phyloP scores from a whole-genome alignment of 2,797 vertebrate species.

The Microhierax caerulescens region DNA sequence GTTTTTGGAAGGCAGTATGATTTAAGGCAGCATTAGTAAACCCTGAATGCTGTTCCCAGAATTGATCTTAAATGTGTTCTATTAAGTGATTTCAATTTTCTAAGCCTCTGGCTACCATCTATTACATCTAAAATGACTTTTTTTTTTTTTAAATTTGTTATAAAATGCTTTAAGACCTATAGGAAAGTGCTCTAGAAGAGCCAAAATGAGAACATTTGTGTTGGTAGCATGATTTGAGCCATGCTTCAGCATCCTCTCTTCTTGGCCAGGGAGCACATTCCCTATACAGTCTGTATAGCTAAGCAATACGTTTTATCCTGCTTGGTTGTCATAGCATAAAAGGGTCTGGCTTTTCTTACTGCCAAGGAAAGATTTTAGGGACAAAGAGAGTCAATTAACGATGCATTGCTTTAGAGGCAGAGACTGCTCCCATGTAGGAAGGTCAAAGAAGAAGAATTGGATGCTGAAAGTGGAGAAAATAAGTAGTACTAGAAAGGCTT shows the following conservation, averaged over 20 bases:
- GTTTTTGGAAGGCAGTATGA: neutral
- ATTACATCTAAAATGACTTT: neutral
- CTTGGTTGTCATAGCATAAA: neutral
- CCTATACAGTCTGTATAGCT: neutral
- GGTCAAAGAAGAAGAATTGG: neutral
- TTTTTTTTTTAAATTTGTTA: neutral
- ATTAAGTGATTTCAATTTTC: neutral
- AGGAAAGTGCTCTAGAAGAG: neutral
- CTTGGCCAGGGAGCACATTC: neutral
- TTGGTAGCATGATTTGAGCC: neutral
- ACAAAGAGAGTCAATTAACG: neutral
- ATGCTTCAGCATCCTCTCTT: neutral
- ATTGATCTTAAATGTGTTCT: neutral
- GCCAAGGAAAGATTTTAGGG: neutral
- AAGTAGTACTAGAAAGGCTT: neutral
- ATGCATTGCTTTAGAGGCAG: neutral
- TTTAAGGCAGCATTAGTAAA: neutral
- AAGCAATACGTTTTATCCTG: neutral
- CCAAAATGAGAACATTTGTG: neutral
- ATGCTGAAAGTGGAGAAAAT: neutral
- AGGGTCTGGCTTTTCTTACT: neutral
- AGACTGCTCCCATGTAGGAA: neutral
- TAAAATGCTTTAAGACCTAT: neutral
- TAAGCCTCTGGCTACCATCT: neutral
- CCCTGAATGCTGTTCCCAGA: neutral